Conservation (phyloP, 2,888 invertebrate species). For the Melinopterus prodromus region DNA sequence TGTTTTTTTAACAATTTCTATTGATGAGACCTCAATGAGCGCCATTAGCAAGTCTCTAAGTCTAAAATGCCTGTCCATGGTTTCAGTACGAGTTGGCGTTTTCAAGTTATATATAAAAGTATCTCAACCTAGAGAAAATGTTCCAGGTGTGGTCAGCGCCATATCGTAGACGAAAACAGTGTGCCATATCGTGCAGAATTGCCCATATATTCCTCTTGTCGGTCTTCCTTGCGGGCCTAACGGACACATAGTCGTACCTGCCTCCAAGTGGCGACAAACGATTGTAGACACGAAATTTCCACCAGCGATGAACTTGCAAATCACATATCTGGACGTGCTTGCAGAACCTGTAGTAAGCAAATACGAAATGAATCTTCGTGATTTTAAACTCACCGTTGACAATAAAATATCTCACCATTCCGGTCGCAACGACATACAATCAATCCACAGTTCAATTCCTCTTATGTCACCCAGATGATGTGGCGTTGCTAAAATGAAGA, state of each 20-base stretch:
- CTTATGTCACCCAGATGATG: constrained; percentile 42
- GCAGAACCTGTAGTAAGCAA: constrained; percentile 41
- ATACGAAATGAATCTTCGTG: neutral
- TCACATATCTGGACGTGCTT: constrained; percentile 43
- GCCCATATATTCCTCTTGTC: neutral
- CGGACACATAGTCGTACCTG: constrained; percentile 26
- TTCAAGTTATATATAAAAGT: no score
- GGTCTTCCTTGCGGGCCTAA: neutral
- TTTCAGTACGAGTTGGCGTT: no score
- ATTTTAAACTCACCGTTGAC: no score
- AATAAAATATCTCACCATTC: constrained; percentile 40
- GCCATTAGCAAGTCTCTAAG: no score
- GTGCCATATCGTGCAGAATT: neutral
- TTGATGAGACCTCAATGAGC: no score
- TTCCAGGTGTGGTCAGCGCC: constrained; percentile 42
- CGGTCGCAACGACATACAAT: constrained; percentile 43
- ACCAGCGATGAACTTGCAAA: constrained; percentile 40
- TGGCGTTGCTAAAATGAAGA: constrained; percentile 42
- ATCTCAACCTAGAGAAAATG: constrained; percentile 14
- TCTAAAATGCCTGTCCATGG: no score
- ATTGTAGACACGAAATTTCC: constrained; percentile 40
- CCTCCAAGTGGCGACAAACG: constrained; percentile 40
- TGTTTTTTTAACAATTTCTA: no score
- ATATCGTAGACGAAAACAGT: constrained; percentile 35
- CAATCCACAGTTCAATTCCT: constrained; percentile 44